Evolutionary conservation across 2,888 invertebrate genomes (phyloP).

Genomic region (Cremastinae sp.): DNA sequence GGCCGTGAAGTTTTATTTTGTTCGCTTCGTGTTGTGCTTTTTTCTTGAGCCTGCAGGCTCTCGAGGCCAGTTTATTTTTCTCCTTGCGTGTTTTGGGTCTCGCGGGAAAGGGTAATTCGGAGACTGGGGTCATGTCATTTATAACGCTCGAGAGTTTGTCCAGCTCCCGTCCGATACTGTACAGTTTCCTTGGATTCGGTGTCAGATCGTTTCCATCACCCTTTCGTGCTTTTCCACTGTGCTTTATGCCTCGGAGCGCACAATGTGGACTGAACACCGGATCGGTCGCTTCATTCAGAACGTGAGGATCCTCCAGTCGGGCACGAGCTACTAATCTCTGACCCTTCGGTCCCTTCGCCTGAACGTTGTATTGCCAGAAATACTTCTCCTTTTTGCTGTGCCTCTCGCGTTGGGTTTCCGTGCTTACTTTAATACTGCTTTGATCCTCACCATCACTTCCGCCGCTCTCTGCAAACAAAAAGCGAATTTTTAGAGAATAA

Average conservation of each 20-base stretch:
- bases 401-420: conserved; percentile 70
- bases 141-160: conserved; percentile 95
- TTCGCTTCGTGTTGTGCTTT: conserved; percentile 99
- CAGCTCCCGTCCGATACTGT: conserved; percentile 94
- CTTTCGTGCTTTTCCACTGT: conserved; percentile 95
- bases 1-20: conserved; percentile 95
- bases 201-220: conserved; percentile 99
- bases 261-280: conserved; percentile 97
- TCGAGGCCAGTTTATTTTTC: conserved; percentile 98
- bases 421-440: conserved; percentile 72
- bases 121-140: conserved; percentile 97
- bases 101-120: conserved; percentile 94
- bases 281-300: conserved; percentile 94
- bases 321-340: conserved; percentile 92
- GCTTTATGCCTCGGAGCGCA: conserved; percentile 93
- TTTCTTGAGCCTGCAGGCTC: conserved; percentile 98
- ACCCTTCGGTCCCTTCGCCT: conserved; percentile 98
- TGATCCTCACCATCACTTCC: conserved; percentile 83
- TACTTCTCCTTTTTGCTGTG: conserved; percentile 89
- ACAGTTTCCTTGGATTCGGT: conserved; percentile 95
- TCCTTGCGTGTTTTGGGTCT: conserved; percentile 97
- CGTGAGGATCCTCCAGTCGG: conserved; percentile 94
- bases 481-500: neutral
- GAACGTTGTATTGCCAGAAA: conserved; percentile 99
- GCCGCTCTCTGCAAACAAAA: conserved; percentile 83